A percentile compares a stretch with the other conserved stretches of the same genome.
These are phyloP conservation scores for Epizoanthus scotinus DNA, from an alignment of 92 coral and sea anemone species.

Conservation along the genomic window DNA sequence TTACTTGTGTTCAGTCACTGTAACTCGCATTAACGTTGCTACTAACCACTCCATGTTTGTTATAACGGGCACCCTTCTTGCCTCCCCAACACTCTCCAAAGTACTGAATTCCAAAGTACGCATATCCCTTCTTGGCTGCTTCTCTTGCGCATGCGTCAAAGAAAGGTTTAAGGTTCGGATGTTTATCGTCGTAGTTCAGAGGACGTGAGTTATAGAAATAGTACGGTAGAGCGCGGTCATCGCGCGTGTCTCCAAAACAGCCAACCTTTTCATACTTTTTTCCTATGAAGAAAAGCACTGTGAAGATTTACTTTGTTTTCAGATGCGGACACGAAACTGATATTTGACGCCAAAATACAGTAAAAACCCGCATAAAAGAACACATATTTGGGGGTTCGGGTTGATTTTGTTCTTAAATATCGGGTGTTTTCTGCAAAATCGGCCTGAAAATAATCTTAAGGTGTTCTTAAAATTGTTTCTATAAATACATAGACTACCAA, in stretches of 20 bases:
- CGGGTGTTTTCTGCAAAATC: too few relatives aligned
- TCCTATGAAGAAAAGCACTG: background rate
- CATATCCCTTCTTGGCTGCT: slow-evolving; percentile 1
- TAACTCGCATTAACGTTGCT: too few relatives aligned
- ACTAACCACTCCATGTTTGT: background rate
- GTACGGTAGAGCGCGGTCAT: background rate
- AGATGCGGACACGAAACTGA: too few relatives aligned
- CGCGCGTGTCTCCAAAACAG: background rate
- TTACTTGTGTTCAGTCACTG: too few relatives aligned
- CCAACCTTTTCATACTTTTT: slow-evolving; percentile 12
- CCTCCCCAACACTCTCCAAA: slow-evolving; percentile 5
- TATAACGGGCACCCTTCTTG: background rate
- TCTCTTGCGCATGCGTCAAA: slow-evolving; percentile 11
- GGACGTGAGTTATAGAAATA: background rate
- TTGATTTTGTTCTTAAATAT: too few relatives aligned
- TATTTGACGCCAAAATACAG: too few relatives aligned
- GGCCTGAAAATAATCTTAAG: too few relatives aligned
- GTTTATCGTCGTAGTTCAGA: background rate
- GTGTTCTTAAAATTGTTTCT: too few relatives aligned
- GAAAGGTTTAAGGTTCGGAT: background rate
- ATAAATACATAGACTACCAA: too few relatives aligned
- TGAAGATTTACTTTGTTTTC: too few relatives aligned
- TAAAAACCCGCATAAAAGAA: too few relatives aligned
- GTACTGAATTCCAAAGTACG: slow-evolving; percentile 12
- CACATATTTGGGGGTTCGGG: too few relatives aligned